These are phyloP conservation scores for Emydura subglobosa DNA, from an alignment of 2,113 vertebrate species.

Conservation along the genomic window DNA sequence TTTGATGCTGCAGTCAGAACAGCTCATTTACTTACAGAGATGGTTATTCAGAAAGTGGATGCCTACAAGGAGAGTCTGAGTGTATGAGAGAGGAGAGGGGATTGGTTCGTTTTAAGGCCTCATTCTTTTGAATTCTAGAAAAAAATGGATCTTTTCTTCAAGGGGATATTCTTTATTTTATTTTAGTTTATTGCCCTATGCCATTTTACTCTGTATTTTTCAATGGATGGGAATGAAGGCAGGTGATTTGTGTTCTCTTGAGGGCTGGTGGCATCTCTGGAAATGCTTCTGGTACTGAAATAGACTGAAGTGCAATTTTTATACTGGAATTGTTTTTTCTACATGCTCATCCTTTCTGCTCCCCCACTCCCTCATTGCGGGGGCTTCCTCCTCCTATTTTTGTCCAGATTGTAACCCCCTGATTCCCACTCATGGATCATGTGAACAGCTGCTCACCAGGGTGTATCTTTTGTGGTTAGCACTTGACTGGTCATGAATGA, in stretches of 20 bases:
- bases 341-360: neutral
- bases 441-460: neutral
- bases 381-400: neutral
- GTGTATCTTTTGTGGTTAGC: neutral
- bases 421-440: neutral
- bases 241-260: slow-evolving; percentile 60
- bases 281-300: slow-evolving; percentile 34
- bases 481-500: neutral
- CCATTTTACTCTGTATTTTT: slow-evolving; percentile 68
- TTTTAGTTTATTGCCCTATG: slow-evolving; percentile 57
- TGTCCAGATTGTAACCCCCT: neutral
- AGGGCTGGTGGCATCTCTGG: slow-evolving; percentile 22
- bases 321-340: neutral
- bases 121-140: slow-evolving; percentile 38
- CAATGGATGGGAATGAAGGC: slow-evolving; percentile 51
- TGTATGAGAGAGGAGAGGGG: neutral
- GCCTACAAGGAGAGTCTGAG: neutral
- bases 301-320: slow-evolving; percentile 28
- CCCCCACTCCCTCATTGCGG: neutral
- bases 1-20: slow-evolving; percentile 16
- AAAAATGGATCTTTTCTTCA: neutral
- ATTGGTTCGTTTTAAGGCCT: slow-evolving; percentile 44
- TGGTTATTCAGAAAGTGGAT: slow-evolving; percentile 13
- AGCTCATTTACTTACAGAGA: slow-evolving; percentile 56
- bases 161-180: slow-evolving; percentile 46